phyloP scores from a whole-genome alignment of 2,797 vertebrate genomes.

The Sebastes alutus region DNA sequence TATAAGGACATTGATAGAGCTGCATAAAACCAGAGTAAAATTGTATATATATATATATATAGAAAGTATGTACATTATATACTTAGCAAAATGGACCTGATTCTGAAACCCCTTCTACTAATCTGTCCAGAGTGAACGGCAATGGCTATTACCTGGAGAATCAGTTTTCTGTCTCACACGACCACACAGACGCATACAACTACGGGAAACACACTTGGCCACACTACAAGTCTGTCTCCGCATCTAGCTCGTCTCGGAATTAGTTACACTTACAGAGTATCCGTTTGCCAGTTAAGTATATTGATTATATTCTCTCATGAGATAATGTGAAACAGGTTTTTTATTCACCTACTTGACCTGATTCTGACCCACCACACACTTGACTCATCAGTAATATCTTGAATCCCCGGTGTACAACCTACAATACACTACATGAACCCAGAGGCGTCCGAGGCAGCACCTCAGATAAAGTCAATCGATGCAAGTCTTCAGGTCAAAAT shows the following conservation, averaged over 20 bases:
- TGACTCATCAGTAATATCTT: neutral
- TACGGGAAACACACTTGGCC: neutral
- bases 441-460: neutral
- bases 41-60: too few relatives aligned
- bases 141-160: neutral
- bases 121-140: neutral
- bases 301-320: constrained; percentile 1
- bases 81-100: too few relatives aligned
- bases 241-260: neutral
- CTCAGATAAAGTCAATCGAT: constrained; percentile 13
- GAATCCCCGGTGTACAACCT: neutral
- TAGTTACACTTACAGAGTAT: neutral
- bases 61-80: too few relatives aligned
- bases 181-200: neutral
- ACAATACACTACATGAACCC: neutral
- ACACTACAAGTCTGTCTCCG: neutral
- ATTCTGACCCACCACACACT: neutral
- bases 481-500: constrained; percentile 12
- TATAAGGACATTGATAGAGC: too few relatives aligned
- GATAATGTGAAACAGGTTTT: constrained; percentile 5
- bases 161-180: neutral
- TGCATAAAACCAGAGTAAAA: too few relatives aligned
- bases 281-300: neutral
- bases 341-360: neutral
- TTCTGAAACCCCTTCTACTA: neutral